Evolutionary conservation across 2,113 vertebrate genomes (phyloP), one percentile per base, ranked within the genome.

Genomic region (Patagioenas fasciata): DNA sequence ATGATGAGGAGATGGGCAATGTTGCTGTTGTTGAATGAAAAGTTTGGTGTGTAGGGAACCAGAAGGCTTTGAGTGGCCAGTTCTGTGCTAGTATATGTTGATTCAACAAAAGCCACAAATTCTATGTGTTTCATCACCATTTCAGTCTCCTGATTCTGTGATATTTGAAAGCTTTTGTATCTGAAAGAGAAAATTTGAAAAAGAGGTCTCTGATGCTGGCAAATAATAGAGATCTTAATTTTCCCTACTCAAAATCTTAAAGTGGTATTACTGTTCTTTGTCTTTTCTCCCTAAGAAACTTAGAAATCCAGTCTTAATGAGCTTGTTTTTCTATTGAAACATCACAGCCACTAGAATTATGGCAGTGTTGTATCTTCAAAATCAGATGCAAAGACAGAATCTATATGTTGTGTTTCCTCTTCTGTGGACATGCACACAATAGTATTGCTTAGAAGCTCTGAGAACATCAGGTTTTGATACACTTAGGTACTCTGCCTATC

Each of bases 1-100:
- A 5, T 54, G 51, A 10, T n/a, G 47, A 18, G 11, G 8, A 31
- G 10, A 5, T 15, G 38, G 26, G 5, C 34, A 67, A 74, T 10
- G 10, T n/a, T 83, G 18, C 11, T 79, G 42, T 5, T 0, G 0
- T 2, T 31, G 51, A 15, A 8, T 25, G 12, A 31, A 71, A 56
- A 67, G 10, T 16, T 80, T 40, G 36, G 9, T 36, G 10, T 12
- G 23, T 18, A 28, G 4, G 8, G 7, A 2, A 40, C 3, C 23
- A 51, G 18, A 18, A 51, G 40, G 8, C 14, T 19, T 44, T 20
- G 5, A 7, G 14, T 44, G 47, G 3, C 66, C 15, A 29, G 13
- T 60, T 79, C 60, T 53, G 5, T n/a, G 9, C 24, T 48, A 20
- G 10, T 38, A 31, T 8, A 5, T 29, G n/a, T 15, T 38, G 28